Percentiles rank a stretch among this genome's conserved stretches.
phyloP scores from a whole-genome alignment of 2,888 invertebrate genomes.

The Saturnia pavonia region DNA sequence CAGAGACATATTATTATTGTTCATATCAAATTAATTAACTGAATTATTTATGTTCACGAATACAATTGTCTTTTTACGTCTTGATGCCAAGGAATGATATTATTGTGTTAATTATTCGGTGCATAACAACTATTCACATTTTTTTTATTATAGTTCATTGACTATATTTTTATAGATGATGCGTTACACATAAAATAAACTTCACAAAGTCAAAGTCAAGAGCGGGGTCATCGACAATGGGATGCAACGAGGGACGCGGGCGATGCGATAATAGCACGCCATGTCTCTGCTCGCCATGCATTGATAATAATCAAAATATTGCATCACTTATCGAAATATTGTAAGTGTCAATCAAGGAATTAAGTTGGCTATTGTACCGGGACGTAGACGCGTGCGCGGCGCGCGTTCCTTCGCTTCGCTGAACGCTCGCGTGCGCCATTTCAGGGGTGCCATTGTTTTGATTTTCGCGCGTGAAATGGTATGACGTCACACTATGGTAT shows the following conservation, averaged over 20 bases:
- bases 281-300: slow-evolving; percentile 29
- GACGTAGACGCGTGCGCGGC: slow-evolving; percentile 60
- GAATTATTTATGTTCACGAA: not conserved
- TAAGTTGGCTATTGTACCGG: slow-evolving; percentile 73
- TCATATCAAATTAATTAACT: too few species aligned
- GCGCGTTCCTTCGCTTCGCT: slow-evolving; percentile 45
- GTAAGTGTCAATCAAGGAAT: slow-evolving; percentile 83
- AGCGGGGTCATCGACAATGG: slow-evolving; percentile 42
- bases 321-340: slow-evolving; percentile 83
- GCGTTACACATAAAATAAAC: slow-evolving; percentile 30
- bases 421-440: slow-evolving; percentile 62
- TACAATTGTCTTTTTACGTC: not conserved
- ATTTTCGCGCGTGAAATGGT: slow-evolving; percentile 64
- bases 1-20: too few species aligned
- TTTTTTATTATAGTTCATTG: not conserved
- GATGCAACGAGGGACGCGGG: slow-evolving; percentile 57
- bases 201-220: slow-evolving; percentile 40
- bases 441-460: slow-evolving; percentile 69
- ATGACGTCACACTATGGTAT: slow-evolving; percentile 44
- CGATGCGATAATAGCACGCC: slow-evolving; percentile 58
- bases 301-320: slow-evolving; percentile 81
- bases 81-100: not conserved
- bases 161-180: slow-evolving; percentile 16
- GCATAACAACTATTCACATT: not conserved
- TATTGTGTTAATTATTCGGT: not conserved